Evolutionary conservation across 2,888 invertebrate genomes (phyloP).

Genomic region (Thysanoteuthis rhombus): DNA sequence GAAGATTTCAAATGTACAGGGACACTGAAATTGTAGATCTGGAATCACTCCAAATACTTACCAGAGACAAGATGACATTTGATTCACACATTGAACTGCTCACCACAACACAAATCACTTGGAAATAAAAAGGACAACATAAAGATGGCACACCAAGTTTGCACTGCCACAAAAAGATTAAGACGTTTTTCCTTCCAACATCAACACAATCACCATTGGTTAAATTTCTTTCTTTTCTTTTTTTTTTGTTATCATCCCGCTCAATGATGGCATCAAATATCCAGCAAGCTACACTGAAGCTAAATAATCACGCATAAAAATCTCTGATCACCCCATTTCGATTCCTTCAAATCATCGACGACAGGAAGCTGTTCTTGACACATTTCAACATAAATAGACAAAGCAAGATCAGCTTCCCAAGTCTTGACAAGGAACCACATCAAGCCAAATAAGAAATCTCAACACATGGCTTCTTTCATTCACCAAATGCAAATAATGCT

Average conservation of each 20-base stretch:
- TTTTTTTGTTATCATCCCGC: not conserved
- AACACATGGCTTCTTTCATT: not conserved
- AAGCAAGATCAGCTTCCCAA: not conserved
- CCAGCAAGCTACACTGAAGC: not conserved
- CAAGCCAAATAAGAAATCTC: not conserved
- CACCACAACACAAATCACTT: not conserved
- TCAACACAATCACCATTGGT: not conserved
- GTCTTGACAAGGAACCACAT: not conserved
- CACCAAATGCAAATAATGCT: not conserved
- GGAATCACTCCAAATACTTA: not conserved
- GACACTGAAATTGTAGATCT: not conserved
- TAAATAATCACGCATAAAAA: not conserved
- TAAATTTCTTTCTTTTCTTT: no score
- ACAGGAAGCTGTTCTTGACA: not conserved
- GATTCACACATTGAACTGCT: not conserved
- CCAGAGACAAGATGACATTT: not conserved
- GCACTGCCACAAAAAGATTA: not conserved
- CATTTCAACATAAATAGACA: not conserved
- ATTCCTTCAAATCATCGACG: not conserved
- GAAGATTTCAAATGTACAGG: not conserved
- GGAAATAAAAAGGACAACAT: not conserved
- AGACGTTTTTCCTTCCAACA: not conserved
- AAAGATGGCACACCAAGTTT: slow-evolving; percentile 12
- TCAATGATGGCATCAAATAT: not conserved
- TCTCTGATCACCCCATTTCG: not conserved